phyloP scores from a whole-genome alignment of 2,888 invertebrate genomes.

The Blastobasis adustella region DNA sequence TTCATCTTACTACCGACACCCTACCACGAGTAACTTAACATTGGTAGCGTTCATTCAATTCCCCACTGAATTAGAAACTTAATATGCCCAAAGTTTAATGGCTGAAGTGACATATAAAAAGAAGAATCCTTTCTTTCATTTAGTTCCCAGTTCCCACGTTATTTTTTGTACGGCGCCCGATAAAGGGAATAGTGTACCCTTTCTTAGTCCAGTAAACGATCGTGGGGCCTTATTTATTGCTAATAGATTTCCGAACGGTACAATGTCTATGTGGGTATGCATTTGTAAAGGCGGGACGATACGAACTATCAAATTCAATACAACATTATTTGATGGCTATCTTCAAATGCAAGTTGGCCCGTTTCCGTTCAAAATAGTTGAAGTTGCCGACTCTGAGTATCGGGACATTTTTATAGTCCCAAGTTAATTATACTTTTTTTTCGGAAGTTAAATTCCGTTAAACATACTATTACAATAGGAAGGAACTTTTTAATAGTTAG shows the following conservation, averaged over 20 bases:
- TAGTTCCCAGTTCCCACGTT: conserved; percentile 70
- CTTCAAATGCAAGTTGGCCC: too few species aligned
- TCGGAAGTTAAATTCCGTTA: too few species aligned
- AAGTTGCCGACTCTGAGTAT: too few species aligned
- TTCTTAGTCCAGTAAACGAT: conserved; percentile 61
- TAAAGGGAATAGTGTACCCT: conserved; percentile 70
- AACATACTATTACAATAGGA: too few species aligned
- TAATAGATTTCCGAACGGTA: conserved; percentile 64
- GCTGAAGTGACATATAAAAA: conserved; percentile 49
- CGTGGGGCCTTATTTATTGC: conserved; percentile 66
- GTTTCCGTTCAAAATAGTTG: too few species aligned
- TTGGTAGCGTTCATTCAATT: neutral
- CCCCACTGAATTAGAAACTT: conserved; percentile 3
- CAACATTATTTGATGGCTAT: too few species aligned
- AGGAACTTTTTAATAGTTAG: too few species aligned
- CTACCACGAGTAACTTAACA: neutral
- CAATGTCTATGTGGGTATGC: conserved; percentile 46
- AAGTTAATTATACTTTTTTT: too few species aligned
- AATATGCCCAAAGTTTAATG: conserved; percentile 40
- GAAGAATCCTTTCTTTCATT: conserved; percentile 60
- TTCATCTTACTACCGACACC: neutral
- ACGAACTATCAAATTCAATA: too few species aligned
- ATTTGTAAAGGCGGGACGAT: conserved; percentile 41
- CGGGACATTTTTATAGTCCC: too few species aligned
- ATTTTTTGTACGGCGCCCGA: conserved; percentile 61